Evolutionary conservation across 2,888 invertebrate species (phyloP).

Genomic region (Macropis europaea): DNA sequence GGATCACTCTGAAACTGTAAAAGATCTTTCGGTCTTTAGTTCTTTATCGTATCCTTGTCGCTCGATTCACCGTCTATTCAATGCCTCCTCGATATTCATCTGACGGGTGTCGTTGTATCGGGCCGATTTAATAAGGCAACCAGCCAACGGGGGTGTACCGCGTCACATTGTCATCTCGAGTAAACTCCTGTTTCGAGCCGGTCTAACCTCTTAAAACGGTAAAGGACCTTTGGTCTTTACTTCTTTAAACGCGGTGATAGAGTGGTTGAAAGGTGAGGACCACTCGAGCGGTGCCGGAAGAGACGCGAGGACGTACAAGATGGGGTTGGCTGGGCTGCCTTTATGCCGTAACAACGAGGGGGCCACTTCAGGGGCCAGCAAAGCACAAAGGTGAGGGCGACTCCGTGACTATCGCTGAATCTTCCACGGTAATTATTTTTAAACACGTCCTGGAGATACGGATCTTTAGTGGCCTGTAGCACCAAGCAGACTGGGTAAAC

Average conservation of each 20-base stretch:
- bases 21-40: slow-evolving; percentile 42
- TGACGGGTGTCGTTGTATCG: slow-evolving; percentile 23
- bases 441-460: slow-evolving; percentile 79
- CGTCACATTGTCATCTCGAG: slow-evolving; percentile 54
- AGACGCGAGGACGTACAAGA: slow-evolving; percentile 52
- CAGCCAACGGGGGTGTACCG: not conserved
- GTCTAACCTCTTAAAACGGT: slow-evolving; percentile 61
- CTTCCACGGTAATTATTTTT: slow-evolving; percentile 79
- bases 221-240: slow-evolving; percentile 77
- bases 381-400: slow-evolving; percentile 68
- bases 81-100: slow-evolving; percentile 21
- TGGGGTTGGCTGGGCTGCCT: slow-evolving; percentile 61
- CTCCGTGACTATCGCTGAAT: slow-evolving; percentile 79
- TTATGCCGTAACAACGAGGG: slow-evolving; percentile 70
- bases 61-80: slow-evolving; percentile 36
- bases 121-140: slow-evolving; percentile 40
- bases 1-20: not conserved
- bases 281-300: slow-evolving; percentile 70
- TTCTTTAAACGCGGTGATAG: slow-evolving; percentile 79
- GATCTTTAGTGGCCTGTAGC: slow-evolving; percentile 65
- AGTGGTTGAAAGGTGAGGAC: slow-evolving; percentile 78
- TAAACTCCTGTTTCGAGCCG: slow-evolving; percentile 55
- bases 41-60: slow-evolving; percentile 42
- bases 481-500: slow-evolving; percentile 53
- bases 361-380: slow-evolving; percentile 69